Conservation (phyloP, 2,113 vertebrate genomes). For the Corythaixoides concolor region DNA sequence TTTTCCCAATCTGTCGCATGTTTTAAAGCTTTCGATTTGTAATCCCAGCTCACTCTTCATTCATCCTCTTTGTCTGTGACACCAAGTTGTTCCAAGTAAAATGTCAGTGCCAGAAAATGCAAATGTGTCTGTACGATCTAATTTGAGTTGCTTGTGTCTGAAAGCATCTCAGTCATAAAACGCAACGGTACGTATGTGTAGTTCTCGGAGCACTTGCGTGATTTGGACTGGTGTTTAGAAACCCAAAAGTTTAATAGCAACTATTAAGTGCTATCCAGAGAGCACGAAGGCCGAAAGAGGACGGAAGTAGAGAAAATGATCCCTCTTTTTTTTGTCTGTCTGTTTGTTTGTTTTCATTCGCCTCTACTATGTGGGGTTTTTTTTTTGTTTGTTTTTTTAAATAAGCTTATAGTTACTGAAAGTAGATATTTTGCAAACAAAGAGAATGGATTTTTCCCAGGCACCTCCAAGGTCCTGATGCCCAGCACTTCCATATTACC, state of each 20-base stretch:
- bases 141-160: background rate
- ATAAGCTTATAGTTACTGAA: background rate
- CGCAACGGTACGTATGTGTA: accelerated
- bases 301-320: background rate
- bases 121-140: background rate
- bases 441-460: background rate
- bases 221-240: background rate
- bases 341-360: background rate
- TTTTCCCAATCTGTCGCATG: background rate
- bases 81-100: background rate
- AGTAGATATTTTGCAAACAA: background rate
- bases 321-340: too few relatives aligned
- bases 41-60: background rate
- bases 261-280: background rate
- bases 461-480: too few relatives aligned
- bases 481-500: background rate
- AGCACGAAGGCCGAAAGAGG: background rate
- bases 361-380: background rate
- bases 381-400: background rate
- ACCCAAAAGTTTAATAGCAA: background rate
- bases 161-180: background rate
- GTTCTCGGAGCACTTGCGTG: background rate
- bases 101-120: background rate
- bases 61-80: background rate
- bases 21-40: background rate